Evolutionary conservation across 2,113 vertebrate genomes (phyloP).

Genomic region (Gymnobelideus leadbeateri): DNA sequence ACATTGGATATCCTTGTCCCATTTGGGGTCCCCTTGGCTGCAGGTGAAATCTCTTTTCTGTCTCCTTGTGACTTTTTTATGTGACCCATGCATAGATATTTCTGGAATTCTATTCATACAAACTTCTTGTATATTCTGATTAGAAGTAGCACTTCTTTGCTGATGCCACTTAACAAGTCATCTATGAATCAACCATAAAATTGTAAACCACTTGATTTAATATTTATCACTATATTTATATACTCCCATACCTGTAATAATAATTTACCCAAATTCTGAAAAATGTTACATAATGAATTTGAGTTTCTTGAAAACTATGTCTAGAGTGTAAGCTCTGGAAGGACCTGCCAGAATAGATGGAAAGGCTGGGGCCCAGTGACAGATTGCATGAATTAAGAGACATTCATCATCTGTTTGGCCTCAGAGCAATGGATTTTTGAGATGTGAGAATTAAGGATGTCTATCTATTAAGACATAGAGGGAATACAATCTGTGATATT

Average conservation of each 20-base stretch:
- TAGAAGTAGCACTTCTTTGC: constrained; percentile 20
- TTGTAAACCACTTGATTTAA: constrained; percentile 9
- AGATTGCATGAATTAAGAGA: neutral
- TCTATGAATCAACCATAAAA: constrained; percentile 28
- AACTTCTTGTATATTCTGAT: neutral
- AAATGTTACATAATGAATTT: neutral
- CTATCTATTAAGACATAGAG: neutral
- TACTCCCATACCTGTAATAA: neutral
- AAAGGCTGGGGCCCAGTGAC: neutral
- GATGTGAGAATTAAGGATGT: neutral
- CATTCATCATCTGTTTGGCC: neutral
- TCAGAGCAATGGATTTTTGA: neutral
- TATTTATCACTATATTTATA: neutral
- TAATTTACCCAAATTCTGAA: neutral
- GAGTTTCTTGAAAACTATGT: neutral
- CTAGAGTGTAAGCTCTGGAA: neutral
- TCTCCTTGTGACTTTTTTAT: neutral
- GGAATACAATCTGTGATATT: neutral
- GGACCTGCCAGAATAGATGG: neutral
- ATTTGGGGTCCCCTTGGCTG: neutral
- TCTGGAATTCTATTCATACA: neutral
- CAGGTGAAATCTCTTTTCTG: neutral
- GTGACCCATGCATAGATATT: neutral
- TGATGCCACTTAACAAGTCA: constrained; percentile 10
- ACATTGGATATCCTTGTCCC: neutral